phyloP scores from a whole-genome alignment of 2,888 invertebrate species.

The Cremastobaeus sp. region DNA sequence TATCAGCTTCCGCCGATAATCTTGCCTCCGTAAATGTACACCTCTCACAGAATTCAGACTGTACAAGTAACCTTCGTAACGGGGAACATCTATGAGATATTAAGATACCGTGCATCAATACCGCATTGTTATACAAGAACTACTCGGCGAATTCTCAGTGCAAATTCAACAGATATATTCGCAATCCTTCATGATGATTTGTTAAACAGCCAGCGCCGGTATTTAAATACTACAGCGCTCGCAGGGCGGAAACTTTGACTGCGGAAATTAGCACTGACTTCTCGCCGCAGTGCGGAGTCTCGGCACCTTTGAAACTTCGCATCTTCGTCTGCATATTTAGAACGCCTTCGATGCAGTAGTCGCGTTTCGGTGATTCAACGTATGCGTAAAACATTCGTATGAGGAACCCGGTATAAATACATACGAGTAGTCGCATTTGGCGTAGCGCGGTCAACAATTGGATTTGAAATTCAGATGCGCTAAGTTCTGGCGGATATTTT shows the following conservation, averaged over 20 bases:
- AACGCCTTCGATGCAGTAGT: slow-evolving; percentile 30
- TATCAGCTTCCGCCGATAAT: slow-evolving; percentile 59
- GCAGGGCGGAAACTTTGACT: slow-evolving; percentile 3
- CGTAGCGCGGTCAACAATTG: slow-evolving; percentile 61
- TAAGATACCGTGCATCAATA: slow-evolving; percentile 14
- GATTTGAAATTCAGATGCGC: slow-evolving; percentile 61
- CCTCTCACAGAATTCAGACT: slow-evolving; percentile 23
- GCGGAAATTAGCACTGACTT: slow-evolving; percentile 52
- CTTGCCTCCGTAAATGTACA: slow-evolving; percentile 41
- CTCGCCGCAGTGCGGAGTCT: slow-evolving; percentile 22
- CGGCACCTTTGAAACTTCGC: slow-evolving; percentile 47
- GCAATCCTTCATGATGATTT: slow-evolving; percentile 12
- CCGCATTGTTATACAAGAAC: slow-evolving; percentile 6
- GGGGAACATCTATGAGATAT: slow-evolving; percentile 6
- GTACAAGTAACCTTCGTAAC: slow-evolving; percentile 15
- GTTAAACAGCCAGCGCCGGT: slow-evolving; percentile 8
- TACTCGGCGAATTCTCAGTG: background rate
- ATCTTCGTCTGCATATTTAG: slow-evolving; percentile 57
- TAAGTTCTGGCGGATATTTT: slow-evolving; percentile 52
- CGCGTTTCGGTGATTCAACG: slow-evolving; percentile 24
- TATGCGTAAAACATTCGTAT: slow-evolving; percentile 60
- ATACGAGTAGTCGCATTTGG: slow-evolving; percentile 49
- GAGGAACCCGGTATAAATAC: slow-evolving; percentile 55
- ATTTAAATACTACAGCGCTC: slow-evolving; percentile 48
- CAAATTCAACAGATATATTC: slow-evolving; percentile 1